These are phyloP conservation scores for Felis chaus DNA, from an alignment of 2,113 vertebrate genomes.

Conservation along the genomic window DNA sequence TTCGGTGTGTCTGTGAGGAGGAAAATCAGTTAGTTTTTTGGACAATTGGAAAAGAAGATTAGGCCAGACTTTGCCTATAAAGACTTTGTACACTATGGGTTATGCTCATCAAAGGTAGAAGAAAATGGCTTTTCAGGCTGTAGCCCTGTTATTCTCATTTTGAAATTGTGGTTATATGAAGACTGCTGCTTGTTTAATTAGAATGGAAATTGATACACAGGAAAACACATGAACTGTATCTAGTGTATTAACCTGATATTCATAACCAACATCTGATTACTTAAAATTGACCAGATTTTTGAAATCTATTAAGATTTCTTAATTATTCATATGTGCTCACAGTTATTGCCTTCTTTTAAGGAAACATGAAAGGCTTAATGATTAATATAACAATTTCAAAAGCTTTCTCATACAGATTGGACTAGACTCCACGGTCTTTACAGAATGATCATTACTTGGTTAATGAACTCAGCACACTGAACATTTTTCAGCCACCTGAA, in stretches of 20 bases:
- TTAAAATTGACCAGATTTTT: conserved; percentile 78
- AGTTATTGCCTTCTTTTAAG: conserved; percentile 81
- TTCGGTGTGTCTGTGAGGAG: conserved; percentile 57
- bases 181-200: conserved; percentile 54
- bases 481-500: conserved; percentile 85
- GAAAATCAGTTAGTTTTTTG: conserved; percentile 69
- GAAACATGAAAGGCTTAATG: conserved; percentile 84
- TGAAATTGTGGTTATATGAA: neutral
- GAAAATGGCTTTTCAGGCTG: conserved; percentile 75
- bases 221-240: conserved; percentile 69
- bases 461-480: conserved; percentile 84
- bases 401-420: conserved; percentile 78
- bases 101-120: conserved; percentile 74
- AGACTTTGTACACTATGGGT: conserved; percentile 66
- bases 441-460: conserved; percentile 83
- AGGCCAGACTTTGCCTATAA: conserved; percentile 74
- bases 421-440: conserved; percentile 81
- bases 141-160: conserved; percentile 37
- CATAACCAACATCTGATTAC: conserved; percentile 59
- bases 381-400: conserved; percentile 86
- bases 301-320: conserved; percentile 79
- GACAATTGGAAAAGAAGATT: conserved; percentile 80
- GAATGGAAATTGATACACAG: conserved; percentile 67
- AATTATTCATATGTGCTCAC: conserved; percentile 72
- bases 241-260: conserved; percentile 54